Evolutionary conservation across 2,113 vertebrate species (phyloP).

Genomic region (Nicator chloris): DNA sequence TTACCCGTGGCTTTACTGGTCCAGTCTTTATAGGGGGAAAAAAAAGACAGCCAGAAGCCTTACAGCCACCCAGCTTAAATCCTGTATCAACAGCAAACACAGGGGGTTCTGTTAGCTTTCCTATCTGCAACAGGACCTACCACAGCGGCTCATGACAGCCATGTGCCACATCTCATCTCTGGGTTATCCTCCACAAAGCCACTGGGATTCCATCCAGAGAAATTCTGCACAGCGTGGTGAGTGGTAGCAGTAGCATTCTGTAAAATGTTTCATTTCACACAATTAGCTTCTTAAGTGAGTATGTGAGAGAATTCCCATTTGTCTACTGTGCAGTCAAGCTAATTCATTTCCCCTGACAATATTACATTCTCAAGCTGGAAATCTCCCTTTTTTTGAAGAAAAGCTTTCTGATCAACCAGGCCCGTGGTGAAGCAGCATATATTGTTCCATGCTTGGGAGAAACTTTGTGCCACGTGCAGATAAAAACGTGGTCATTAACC

Average conservation of each 20-base stretch:
- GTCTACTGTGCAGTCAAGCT: background rate
- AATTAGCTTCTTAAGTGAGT: background rate
- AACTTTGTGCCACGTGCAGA: background rate
- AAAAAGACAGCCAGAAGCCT: background rate
- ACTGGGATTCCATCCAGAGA: background rate
- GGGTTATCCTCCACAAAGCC: background rate
- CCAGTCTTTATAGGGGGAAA: background rate
- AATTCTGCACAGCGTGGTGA: background rate
- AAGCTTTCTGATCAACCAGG: background rate
- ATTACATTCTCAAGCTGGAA: background rate
- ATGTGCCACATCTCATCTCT: background rate
- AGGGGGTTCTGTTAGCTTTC: background rate
- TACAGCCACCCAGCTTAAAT: background rate
- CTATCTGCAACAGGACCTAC: background rate
- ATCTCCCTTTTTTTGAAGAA: background rate
- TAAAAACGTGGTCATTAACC: background rate
- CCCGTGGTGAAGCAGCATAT: fast-evolving
- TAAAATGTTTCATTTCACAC: background rate
- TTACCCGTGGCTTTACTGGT: background rate
- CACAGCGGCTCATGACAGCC: background rate
- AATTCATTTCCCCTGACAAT: background rate
- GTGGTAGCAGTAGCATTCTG: background rate
- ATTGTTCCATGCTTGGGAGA: background rate
- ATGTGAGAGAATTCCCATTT: background rate
- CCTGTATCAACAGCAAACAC: background rate